Evolutionary conservation across 2,113 vertebrate genomes (phyloP).

Genomic region (Corvus moneduloides): DNA sequence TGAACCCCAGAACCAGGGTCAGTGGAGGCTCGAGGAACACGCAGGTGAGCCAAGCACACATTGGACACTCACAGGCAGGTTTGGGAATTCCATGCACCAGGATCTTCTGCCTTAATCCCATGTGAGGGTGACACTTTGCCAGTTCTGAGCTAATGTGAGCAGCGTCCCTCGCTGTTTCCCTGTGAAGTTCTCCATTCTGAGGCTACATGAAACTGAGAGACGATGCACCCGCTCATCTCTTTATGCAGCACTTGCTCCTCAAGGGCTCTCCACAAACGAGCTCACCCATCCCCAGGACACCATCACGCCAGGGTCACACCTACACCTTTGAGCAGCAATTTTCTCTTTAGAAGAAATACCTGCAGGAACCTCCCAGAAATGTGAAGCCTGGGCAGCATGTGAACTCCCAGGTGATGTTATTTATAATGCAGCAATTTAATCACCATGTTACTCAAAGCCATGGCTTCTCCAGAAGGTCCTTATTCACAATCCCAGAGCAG

Average conservation of each 20-base stretch:
- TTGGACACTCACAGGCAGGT: neutral
- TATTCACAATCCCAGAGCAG: neutral
- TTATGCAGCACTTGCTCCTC: neutral
- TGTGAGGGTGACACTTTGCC: neutral
- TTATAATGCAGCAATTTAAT: neutral
- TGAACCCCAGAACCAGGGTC: neutral
- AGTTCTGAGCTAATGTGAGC: neutral
- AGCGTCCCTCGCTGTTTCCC: neutral
- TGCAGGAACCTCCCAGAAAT: neutral
- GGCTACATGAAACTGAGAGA: neutral
- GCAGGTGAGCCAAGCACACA: neutral
- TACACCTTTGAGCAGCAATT: neutral
- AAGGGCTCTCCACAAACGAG: neutral
- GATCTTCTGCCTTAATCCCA: neutral
- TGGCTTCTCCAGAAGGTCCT: neutral
- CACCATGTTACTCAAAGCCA: neutral
- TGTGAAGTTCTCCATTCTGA: neutral
- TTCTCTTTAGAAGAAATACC: neutral
- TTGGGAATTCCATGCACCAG: neutral
- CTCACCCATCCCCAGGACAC: neutral
- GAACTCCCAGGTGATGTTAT: neutral
- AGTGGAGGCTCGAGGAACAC: neutral
- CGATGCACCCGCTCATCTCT: fast-evolving
- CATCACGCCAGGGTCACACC: neutral
- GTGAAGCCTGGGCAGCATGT: neutral